Evolutionary conservation across 64 coral and sea anemone species (phyloP).

Genomic region (Pocillopora verrucosa): DNA sequence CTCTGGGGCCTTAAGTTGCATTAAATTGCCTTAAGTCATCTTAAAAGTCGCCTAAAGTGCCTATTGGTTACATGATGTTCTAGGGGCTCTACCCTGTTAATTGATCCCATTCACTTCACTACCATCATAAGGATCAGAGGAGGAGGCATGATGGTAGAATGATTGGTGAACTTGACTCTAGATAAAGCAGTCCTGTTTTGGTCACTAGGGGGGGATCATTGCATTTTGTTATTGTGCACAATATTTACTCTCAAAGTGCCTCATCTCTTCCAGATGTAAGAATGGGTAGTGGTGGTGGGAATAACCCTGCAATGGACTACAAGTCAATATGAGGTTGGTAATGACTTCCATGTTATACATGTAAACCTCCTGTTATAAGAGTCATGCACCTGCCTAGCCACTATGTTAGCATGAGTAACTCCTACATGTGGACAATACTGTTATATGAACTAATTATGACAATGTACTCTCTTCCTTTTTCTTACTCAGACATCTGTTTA

Average conservation of each 20-base stretch:
- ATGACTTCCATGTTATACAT: constrained; percentile 29
- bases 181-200: background rate
- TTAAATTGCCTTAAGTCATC: too few species aligned
- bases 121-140: too few species aligned
- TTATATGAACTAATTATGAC: too few species aligned
- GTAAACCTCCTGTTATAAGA: constrained; percentile 4
- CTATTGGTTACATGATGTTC: too few species aligned
- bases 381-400: background rate
- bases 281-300: constrained; percentile 5
- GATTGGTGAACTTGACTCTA: too few species aligned
- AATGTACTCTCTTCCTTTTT: too few species aligned
- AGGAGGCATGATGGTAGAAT: too few species aligned
- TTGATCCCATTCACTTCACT: too few species aligned
- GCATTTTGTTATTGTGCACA: background rate
- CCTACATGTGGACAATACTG: background rate
- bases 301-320: constrained; percentile 23
- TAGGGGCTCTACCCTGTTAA: too few species aligned
- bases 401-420: background rate
- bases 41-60: too few species aligned
- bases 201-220: background rate
- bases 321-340: constrained; percentile 31
- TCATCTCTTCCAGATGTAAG: background rate
- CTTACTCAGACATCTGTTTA: too few species aligned
- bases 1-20: too few species aligned
- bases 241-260: background rate